Evolutionary conservation across 2,113 vertebrate species (phyloP), one percentile per base, ranked within the genome.

Genomic region (Halcyon senegalensis): DNA sequence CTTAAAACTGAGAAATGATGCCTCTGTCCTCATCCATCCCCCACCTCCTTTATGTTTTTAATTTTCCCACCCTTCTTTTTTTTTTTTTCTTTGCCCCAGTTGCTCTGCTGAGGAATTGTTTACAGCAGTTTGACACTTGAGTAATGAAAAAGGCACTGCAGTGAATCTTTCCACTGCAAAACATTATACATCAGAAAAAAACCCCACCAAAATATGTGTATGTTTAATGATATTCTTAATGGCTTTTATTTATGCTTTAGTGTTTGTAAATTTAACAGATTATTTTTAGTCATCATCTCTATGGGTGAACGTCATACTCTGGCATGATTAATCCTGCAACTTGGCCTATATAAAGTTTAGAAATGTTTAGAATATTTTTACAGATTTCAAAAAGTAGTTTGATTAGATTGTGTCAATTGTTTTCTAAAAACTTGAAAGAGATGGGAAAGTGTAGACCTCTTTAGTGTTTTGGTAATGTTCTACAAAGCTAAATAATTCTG

Each of bases 1-100:
- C 90, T 90, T 94, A 84, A 95, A 95, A 96, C 56, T 55, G 39
- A 95, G 87, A 89, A 86, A 94, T 66, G 20, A 68, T 96, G 96
- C 77, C 86, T 86, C 88, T 84, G 51, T 77, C 30, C 75, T 69
- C 89, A 93, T 96, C 84, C 96, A 96, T 97, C 81, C 92, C 90
- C 97, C 31, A 30, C 73, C 82, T 94, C 84, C 91, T 96, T 85
- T 95, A 91, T 95, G 82, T 17, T 44, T 96, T 93, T 84, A 59
- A 66, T 68, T 90, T 97, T 95, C 68, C 55, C 90, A 84, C 96
- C 81, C 43, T 93, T 73, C 56, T 80, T 95, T 92, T 85, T 79
- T 92, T 56, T 50, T 77, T 92, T 92, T 78, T 48, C 25, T 96
- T 97, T 96, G 66, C 93, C 91, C 94, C 74, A 59, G 62, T 95